phyloP scores from a whole-genome alignment of 2,888 invertebrate species.

The Patella depressa region DNA sequence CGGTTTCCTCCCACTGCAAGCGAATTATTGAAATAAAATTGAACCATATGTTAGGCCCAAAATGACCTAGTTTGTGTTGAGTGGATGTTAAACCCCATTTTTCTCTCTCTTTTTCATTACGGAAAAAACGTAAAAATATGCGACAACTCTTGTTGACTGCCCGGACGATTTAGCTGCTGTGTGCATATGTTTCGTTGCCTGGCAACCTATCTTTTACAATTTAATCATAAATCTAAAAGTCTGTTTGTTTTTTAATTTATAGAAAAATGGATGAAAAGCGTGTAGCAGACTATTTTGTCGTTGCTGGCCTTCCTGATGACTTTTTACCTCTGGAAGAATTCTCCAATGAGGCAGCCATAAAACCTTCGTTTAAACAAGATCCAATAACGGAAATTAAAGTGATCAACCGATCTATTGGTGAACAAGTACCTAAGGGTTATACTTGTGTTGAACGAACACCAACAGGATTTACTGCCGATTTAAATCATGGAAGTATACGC shows the following conservation, averaged over 20 bases:
- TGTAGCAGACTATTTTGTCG: constrained; percentile 98
- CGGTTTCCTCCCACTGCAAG: no score
- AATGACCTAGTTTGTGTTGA: no score
- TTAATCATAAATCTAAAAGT: neutral
- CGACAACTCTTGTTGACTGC: no score
- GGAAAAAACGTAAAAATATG: no score
- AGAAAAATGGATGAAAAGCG: constrained; percentile 67
- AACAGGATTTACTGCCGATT: constrained; percentile 86
- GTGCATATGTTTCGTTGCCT: no score
- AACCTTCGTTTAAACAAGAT: constrained; percentile 79
- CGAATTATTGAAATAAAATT: no score
- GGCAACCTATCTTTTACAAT: no score
- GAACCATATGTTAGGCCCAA: no score
- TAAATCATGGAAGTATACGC: constrained; percentile 96
- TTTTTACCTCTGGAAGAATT: constrained; percentile 83
- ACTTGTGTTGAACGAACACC: constrained; percentile 72
- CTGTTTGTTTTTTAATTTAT: neutral
- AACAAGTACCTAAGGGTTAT: constrained; percentile 74
- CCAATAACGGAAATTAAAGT: constrained; percentile 97
- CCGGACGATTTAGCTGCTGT: no score
- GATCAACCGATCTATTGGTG: constrained; percentile 90
- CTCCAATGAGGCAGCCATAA: constrained; percentile 82
- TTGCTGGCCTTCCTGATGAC: constrained; percentile 91
- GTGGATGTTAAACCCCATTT: no score
- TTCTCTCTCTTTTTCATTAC: no score